Conservation (phyloP, 2,888 invertebrate genomes). For the Steinernema scapterisci region DNA sequence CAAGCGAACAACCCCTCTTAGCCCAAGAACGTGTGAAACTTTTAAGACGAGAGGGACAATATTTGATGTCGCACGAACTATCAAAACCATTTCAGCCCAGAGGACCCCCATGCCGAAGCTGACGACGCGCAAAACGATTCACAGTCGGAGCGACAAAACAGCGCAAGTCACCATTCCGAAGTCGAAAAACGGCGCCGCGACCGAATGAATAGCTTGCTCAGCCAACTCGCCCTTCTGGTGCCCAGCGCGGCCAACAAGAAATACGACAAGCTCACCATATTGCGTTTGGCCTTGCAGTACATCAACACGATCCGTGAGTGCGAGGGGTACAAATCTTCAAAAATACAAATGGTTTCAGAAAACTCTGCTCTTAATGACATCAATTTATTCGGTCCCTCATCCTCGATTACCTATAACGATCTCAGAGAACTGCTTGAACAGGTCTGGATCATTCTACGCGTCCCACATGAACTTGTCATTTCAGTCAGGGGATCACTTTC, state of each 20-base stretch:
- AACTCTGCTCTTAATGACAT: neutral
- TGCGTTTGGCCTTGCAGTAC: constrained; percentile 5
- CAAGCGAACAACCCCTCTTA: no score
- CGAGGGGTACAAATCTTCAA: neutral
- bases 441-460: neutral
- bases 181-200: constrained; percentile 24
- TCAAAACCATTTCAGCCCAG: neutral
- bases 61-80: no score
- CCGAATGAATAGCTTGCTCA: constrained; percentile 19
- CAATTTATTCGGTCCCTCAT: constrained; percentile 1
- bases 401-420: constrained; percentile 10
- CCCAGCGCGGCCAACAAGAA: constrained; percentile 14
- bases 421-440: neutral
- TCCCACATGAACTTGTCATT: neutral
- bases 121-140: neutral
- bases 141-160: no score
- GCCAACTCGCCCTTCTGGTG: neutral
- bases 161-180: constrained; percentile 5
- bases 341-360: neutral
- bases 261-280: constrained; percentile 9
- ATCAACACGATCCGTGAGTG: constrained; percentile 11
- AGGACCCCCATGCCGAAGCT: neutral
- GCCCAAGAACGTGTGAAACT: no score
- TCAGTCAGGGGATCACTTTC: constrained; percentile 1
- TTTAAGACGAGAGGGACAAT: no score